A percentile compares a stretch with the other conserved stretches of the same genome.
Evolutionary conservation across 2,797 vertebrate species (phyloP).

Genomic region (Buphagus erythrorhynchus): DNA sequence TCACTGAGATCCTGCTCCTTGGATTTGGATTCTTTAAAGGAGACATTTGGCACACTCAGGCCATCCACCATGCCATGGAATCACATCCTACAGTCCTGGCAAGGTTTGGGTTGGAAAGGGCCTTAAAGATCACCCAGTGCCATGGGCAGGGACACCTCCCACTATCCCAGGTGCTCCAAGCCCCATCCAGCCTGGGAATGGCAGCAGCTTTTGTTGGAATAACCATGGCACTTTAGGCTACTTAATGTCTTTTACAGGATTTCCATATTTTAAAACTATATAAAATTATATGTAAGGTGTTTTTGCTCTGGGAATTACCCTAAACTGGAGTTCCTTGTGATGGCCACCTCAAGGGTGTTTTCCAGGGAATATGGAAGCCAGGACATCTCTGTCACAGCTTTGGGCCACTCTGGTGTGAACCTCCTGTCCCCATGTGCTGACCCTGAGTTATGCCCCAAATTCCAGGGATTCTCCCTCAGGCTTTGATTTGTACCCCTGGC

Average conservation of each 20-base stretch:
- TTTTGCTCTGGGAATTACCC: not conserved
- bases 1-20: not conserved
- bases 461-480: not conserved
- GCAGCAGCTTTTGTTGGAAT: not conserved
- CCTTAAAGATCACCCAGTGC: not conserved
- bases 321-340: not conserved
- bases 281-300: not conserved
- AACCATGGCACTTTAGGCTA: not conserved
- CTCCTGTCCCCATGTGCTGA: not conserved
- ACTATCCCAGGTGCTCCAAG: not conserved
- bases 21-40: not conserved
- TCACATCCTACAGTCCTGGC: not conserved
- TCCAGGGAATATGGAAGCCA: not conserved
- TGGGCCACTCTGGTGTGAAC: not conserved
- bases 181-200: not conserved
- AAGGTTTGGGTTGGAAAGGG: not conserved
- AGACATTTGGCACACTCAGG: not conserved
- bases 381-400: not conserved
- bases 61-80: not conserved
- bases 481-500: not conserved
- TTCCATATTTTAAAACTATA: not conserved
- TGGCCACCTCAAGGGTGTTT: not conserved
- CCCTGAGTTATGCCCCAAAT: not conserved
- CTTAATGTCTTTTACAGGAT: not conserved
- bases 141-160: not conserved